These are phyloP conservation scores for Thalassarche chlororhynchos DNA, from an alignment of 2,113 vertebrate species.

Conservation along the genomic window DNA sequence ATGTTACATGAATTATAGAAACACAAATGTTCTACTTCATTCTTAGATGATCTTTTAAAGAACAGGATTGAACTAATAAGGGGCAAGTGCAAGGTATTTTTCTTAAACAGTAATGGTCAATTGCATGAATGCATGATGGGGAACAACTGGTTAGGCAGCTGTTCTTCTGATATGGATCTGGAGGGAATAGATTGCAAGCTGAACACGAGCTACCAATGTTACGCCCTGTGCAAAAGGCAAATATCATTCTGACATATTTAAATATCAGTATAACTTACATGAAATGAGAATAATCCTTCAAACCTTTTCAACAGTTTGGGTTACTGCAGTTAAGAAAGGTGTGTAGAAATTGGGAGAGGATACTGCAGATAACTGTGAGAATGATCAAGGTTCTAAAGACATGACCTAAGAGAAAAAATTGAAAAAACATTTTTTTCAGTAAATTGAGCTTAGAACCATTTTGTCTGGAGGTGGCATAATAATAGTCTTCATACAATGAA, in stretches of 20 bases:
- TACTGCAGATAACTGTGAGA: neutral
- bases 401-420: neutral
- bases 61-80: neutral
- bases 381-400: neutral
- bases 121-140: neutral
- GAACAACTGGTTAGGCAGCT: neutral
- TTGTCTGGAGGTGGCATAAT: neutral
- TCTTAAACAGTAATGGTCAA: neutral
- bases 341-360: neutral
- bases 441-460: neutral
- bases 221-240: neutral
- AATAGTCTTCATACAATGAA: neutral
- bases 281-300: neutral
- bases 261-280: neutral
- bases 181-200: neutral
- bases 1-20: neutral
- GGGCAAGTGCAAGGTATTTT: neutral
- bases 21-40: neutral
- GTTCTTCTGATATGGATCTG: neutral
- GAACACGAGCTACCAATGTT: neutral
- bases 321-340: neutral
- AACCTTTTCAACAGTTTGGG: neutral
- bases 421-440: neutral
- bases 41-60: neutral
- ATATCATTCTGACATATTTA: neutral